phyloP scores from a whole-genome alignment of 2,113 vertebrate genomes.

The Dinomys branickii region DNA sequence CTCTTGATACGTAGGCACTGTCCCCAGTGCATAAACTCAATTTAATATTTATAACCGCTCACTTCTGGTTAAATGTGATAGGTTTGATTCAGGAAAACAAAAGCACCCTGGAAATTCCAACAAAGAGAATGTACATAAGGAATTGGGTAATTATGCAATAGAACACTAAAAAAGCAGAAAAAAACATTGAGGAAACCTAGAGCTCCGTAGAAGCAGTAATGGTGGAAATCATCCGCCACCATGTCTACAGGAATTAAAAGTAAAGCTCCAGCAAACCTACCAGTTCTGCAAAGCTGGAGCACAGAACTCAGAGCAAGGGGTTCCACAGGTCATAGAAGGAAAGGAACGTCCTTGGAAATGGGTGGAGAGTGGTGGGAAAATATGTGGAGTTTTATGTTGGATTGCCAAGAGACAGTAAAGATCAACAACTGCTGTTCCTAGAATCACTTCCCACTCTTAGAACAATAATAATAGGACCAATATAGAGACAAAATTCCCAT shows the following conservation, averaged over 20 bases:
- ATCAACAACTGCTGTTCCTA: background rate
- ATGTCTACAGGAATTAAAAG: background rate
- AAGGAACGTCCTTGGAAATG: background rate
- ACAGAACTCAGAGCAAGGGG: background rate
- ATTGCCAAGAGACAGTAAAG: background rate
- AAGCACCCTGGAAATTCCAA: background rate
- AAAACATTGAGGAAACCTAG: background rate
- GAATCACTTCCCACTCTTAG: background rate
- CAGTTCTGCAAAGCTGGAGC: background rate
- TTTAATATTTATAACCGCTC: background rate
- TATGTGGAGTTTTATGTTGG: background rate
- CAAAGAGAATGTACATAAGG: background rate
- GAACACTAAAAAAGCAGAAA: background rate
- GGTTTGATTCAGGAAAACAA: background rate
- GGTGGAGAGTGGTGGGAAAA: too few relatives aligned
- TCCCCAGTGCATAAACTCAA: background rate
- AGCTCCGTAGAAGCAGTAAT: background rate
- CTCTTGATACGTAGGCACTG: background rate
- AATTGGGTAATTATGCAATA: background rate
- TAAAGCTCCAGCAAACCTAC: background rate
- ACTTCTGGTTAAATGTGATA: conserved; percentile 6
- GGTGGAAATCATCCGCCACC: background rate
- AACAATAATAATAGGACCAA: background rate
- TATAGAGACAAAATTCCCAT: background rate
- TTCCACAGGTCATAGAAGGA: rapidly evolving